phyloP scores from a whole-genome alignment of 2,797 vertebrate genomes.

The Pangasius mekongensis region DNA sequence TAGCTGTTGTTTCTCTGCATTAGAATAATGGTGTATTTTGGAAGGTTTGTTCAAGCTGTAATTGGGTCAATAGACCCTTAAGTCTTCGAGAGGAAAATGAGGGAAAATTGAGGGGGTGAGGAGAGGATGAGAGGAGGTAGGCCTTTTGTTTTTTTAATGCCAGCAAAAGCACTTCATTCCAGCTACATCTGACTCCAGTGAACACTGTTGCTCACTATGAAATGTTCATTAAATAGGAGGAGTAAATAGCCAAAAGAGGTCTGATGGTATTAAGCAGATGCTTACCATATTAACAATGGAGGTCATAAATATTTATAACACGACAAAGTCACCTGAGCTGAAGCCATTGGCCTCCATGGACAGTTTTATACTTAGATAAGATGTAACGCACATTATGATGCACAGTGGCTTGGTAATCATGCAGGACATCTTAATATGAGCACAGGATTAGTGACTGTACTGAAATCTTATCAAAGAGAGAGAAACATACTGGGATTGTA shows the following conservation, averaged over 20 bases:
- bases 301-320: slow-evolving; percentile 8
- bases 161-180: slow-evolving; percentile 17
- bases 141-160: slow-evolving; percentile 24
- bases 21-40: slow-evolving; percentile 58
- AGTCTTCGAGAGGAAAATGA: slow-evolving; percentile 60
- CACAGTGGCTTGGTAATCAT: not conserved
- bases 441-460: not conserved
- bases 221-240: slow-evolving; percentile 25
- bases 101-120: slow-evolving; percentile 18
- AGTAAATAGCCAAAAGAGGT: not conserved
- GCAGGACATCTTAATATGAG: slow-evolving; percentile 7
- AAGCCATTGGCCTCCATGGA: not conserved
- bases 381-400: not conserved
- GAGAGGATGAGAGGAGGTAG: slow-evolving; percentile 17
- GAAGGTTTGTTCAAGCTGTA: slow-evolving; percentile 62
- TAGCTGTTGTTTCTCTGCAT: slow-evolving; percentile 45
- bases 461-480: not conserved
- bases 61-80: slow-evolving; percentile 67
- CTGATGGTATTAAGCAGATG: slow-evolving; percentile 31
- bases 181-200: slow-evolving; percentile 21
- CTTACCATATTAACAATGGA: slow-evolving; percentile 6
- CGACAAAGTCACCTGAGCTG: slow-evolving; percentile 4
- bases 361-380: not conserved
- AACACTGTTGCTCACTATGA: slow-evolving; percentile 16
- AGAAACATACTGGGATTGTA: not conserved